phyloP scores from a whole-genome alignment of 2,888 invertebrate genomes.

The Diarsia rubi region DNA sequence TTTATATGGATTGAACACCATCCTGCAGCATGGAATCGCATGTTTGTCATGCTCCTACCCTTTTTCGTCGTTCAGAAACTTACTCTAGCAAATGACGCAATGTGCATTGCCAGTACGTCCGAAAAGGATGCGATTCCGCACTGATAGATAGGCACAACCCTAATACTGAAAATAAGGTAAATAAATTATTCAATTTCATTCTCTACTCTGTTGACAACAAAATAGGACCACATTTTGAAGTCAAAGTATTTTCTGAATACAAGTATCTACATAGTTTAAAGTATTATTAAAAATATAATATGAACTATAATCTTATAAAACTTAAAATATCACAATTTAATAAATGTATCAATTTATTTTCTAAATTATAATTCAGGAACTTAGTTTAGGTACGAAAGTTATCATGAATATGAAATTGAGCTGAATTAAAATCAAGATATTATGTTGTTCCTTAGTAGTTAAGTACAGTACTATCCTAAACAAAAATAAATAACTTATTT shows the following conservation, averaged over 20 bases:
- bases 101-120: not conserved
- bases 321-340: not conserved
- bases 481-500: conserved; percentile 29
- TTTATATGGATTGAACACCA: not conserved
- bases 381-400: not conserved
- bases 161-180: not conserved
- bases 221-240: not conserved
- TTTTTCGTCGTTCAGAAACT: not conserved
- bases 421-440: not conserved
- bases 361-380: conserved; percentile 17
- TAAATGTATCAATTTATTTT: conserved; percentile 7
- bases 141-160: not conserved
- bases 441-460: conserved; percentile 4
- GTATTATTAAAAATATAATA: not conserved
- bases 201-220: not conserved
- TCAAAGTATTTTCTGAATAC: not conserved
- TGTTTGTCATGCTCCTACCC: not conserved
- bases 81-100: no score
- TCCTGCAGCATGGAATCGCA: not conserved
- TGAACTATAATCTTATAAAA: no score
- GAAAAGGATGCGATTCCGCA: not conserved
- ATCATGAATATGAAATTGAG: conserved; percentile 10
- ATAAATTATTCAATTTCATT: not conserved
- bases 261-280: not conserved
- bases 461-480: conserved; percentile 27